Base-by-base conservation (phyloP, 2,888 invertebrate genomes). In the Congeria kusceri region DNA sequence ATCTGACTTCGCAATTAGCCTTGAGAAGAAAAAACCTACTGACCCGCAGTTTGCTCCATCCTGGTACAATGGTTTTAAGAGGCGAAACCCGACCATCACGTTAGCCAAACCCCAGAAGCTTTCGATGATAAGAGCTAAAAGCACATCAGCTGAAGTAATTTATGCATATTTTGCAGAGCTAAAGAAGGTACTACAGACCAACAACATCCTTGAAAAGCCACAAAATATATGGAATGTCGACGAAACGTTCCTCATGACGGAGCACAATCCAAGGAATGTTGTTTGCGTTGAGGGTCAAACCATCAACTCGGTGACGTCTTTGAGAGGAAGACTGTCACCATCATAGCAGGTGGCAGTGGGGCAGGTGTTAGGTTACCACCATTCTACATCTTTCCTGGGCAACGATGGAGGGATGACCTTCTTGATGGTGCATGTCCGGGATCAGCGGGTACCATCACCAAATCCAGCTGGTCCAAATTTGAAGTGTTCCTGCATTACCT, bases 311-410 rank as follows among this genome's bases (percentile, higher is more conserved):
- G 49, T 77, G 0, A 81, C 75, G 20, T 71, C 77, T 18, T 39
- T 53, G 5, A 64, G 69, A 53, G 67, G 68, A 74, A 77, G 65
- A 70, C 32, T 57, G 66, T 75, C 13, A 75, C 77, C 20, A 15
- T 77, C 9, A 77, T 68, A 66, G 65, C 71, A 11, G 58, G 67
- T 67, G 72, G 63, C 11, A 81, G 66, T 81, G 75, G 74, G 20
- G 68, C 64, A 27, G 77, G 81, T 4, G 20, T 25, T 1, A 47
- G 20, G 28, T 32, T 81, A 47, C 75, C 71, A 23, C 81, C 77
- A 32, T 81, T 75, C 61, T 77, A 32, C 20, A 69, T 77, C 15
- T 77, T 72, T 27, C 68, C 72, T 2, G 68, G 72, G 0, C 67
- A 73, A 47, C 23, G 68, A 20, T 77, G 67, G 77, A 28, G 11